Percentiles rank a stretch among this genome's conserved stretches.
These are phyloP conservation scores for Desoria tigrina DNA, from an alignment of 2,888 invertebrate genomes.

Conservation along the genomic window DNA sequence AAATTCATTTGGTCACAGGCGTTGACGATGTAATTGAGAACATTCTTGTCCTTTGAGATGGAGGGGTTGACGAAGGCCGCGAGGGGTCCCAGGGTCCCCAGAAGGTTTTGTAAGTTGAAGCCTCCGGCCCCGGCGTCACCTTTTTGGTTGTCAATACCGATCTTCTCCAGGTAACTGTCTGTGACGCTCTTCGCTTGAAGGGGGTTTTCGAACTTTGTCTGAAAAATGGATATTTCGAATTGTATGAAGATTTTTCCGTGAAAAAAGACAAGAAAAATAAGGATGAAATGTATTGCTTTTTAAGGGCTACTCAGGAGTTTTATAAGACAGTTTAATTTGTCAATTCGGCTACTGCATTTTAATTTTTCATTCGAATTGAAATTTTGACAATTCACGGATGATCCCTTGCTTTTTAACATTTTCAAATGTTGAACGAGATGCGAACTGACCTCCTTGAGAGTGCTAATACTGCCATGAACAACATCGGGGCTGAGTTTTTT, in stretches of 20 bases:
- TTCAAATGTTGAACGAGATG: too few relatives aligned
- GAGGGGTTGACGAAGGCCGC: slow-evolving; percentile 48
- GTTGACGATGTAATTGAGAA: slow-evolving; percentile 34
- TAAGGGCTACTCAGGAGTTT: background rate
- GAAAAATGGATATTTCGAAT: too few relatives aligned
- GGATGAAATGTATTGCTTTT: slow-evolving; percentile 1
- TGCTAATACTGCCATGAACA: slow-evolving; percentile 29
- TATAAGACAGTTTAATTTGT: background rate
- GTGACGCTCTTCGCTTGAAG: slow-evolving; percentile 47
- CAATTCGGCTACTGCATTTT: too few relatives aligned
- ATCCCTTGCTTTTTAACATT: too few relatives aligned
- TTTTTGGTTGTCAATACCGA: slow-evolving; percentile 30
- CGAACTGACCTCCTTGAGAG: slow-evolving; percentile 20
- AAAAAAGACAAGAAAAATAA: background rate
- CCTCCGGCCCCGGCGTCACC: slow-evolving; percentile 18
- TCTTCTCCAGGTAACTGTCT: slow-evolving; percentile 39
- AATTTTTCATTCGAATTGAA: too few relatives aligned
- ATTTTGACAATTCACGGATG: too few relatives aligned
- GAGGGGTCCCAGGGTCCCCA: slow-evolving; percentile 32
- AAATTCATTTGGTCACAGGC: slow-evolving; percentile 46
- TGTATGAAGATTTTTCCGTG: slow-evolving; percentile 5
- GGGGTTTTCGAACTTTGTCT: slow-evolving; percentile 45
- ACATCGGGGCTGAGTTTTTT: slow-evolving; percentile 36
- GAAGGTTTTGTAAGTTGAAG: slow-evolving; percentile 15
- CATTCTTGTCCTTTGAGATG: slow-evolving; percentile 26